phyloP scores from a whole-genome alignment of 2,113 vertebrate species.

The Pachycephala philippinensis region DNA sequence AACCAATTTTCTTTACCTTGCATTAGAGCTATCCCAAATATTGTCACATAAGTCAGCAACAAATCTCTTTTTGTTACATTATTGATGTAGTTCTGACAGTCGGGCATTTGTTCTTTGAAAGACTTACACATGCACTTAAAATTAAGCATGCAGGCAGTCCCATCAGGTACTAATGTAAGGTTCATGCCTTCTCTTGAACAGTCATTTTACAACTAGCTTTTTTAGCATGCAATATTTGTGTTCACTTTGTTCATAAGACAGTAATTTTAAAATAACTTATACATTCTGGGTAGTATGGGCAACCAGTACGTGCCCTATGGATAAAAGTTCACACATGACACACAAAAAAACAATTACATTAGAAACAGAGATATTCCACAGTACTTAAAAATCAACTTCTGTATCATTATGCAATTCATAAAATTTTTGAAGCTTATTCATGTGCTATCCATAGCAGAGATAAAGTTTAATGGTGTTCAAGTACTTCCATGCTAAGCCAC shows the following conservation, averaged over 20 bases:
- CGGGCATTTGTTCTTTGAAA: not conserved
- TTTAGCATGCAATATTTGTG: not conserved
- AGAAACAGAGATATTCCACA: not conserved
- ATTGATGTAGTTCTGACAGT: not conserved
- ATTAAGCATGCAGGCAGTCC: not conserved
- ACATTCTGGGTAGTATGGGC: not conserved
- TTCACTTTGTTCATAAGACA: not conserved
- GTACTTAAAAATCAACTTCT: not conserved
- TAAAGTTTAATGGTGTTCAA: not conserved
- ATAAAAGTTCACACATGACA: not conserved
- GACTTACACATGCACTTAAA: not conserved
- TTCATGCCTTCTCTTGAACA: not conserved
- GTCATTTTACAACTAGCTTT: not conserved
- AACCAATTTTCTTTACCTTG: not conserved
- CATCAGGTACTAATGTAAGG: not conserved
- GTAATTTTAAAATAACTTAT: not conserved
- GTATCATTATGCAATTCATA: not conserved
- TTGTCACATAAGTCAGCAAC: not conserved
- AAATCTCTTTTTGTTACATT: not conserved
- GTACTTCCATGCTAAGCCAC: not conserved
- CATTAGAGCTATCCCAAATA: not conserved
- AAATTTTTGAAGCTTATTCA: not conserved
- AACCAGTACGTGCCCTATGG: not conserved
- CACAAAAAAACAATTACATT: not conserved
- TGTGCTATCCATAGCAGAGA: not conserved